Conservation (phyloP, 2,797 vertebrate species). For the Helarctos malayanus region DNA sequence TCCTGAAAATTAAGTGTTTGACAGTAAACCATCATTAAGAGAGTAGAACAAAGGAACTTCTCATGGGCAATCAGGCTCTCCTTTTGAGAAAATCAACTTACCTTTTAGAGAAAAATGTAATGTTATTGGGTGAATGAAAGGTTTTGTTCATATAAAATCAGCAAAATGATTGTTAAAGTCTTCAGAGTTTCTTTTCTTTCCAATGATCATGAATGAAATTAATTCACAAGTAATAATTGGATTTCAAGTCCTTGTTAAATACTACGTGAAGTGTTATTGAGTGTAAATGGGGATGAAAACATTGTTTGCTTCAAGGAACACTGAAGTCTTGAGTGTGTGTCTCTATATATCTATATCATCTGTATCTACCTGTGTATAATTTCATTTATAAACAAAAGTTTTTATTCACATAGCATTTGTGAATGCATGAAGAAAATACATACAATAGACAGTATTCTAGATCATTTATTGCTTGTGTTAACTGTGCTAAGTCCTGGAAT, state of each 20-base stretch:
- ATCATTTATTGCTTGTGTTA: background rate
- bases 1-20: background rate
- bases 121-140: background rate
- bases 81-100: background rate
- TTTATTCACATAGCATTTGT: background rate
- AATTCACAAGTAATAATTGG: background rate
- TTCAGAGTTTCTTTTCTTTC: constrained; percentile 49
- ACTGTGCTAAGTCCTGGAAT: background rate
- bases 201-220: background rate
- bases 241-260: background rate
- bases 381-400: background rate
- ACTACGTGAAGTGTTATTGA: background rate
- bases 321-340: background rate
- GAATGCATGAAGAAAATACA: background rate
- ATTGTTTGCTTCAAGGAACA: background rate
- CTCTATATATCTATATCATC: background rate
- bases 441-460: background rate
- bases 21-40: background rate
- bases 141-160: background rate
- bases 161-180: background rate
- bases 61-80: background rate
- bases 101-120: background rate
- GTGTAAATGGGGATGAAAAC: background rate
- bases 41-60: background rate
- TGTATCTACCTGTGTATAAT: background rate